Conservation (phyloP, 2,888 invertebrate genomes). For the Euphydryas editha region DNA sequence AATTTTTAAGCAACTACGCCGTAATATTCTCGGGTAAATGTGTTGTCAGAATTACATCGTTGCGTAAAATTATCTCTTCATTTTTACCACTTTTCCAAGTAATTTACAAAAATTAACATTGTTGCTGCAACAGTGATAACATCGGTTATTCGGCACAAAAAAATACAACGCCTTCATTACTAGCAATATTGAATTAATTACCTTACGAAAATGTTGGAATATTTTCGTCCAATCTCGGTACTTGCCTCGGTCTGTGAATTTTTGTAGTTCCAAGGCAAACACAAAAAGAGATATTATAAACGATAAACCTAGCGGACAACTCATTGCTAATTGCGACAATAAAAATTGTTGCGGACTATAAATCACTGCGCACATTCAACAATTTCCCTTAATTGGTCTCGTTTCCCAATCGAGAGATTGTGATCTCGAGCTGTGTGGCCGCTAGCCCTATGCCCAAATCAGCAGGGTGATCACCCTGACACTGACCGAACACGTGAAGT, state of each 20-base stretch:
- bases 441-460: conserved; percentile 45
- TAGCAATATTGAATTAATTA: conserved; percentile 4
- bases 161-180: conserved; percentile 6
- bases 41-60: not conserved
- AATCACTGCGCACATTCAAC: conserved; percentile 65
- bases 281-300: conserved; percentile 38
- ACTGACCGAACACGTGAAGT: conserved; percentile 47
- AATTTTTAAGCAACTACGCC: not conserved
- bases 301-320: conserved; percentile 47
- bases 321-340: conserved; percentile 62
- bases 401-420: conserved; percentile 69
- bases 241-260: conserved; percentile 35
- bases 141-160: conserved; percentile 14
- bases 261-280: conserved; percentile 33
- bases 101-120: conserved; percentile 5
- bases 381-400: conserved; percentile 74
- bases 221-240: conserved; percentile 27
- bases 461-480: conserved; percentile 48
- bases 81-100: conserved; percentile 3
- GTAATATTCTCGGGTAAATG: not conserved
- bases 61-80: not conserved
- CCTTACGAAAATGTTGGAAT: conserved; percentile 17
- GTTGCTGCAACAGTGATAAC: conserved; percentile 1
- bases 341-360: conserved; percentile 61
- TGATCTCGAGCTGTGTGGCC: conserved; percentile 55